Percentiles rank a stretch among this genome's conserved stretches.
phyloP scores from a whole-genome alignment of 2,113 vertebrate genomes.

The Carlito syrichta region DNA sequence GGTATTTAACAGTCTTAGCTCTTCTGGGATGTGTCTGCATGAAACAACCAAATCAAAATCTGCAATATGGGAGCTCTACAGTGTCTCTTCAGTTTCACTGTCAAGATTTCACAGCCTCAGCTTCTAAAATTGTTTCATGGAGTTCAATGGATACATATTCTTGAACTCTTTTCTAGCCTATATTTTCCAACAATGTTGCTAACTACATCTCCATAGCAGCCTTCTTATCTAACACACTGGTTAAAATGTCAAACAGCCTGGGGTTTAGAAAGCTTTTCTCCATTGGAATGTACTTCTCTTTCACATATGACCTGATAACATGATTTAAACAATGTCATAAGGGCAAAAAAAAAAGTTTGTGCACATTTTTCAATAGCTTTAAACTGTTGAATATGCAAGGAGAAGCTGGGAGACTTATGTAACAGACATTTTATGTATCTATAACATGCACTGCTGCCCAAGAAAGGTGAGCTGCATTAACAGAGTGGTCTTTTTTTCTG shows the following conservation, averaged over 20 bases:
- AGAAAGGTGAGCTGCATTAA: background rate
- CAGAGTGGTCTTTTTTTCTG: background rate
- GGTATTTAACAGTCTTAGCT: background rate
- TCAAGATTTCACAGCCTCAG: background rate
- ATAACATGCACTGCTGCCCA: background rate
- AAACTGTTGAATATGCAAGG: background rate
- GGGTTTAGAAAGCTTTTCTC: background rate
- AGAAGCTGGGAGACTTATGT: background rate
- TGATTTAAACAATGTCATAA: background rate
- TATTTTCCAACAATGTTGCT: background rate
- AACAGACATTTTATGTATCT: background rate
- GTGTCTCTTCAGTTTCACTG: background rate
- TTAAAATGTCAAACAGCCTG: conserved; percentile 15
- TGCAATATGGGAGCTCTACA: background rate
- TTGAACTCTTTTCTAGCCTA: background rate
- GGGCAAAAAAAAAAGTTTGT: background rate
- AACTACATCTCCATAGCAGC: background rate
- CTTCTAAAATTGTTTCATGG: conserved; percentile 11
- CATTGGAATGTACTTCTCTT: background rate
- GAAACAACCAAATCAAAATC: background rate
- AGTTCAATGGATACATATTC: background rate
- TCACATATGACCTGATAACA: background rate
- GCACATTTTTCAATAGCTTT: background rate
- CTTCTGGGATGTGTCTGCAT: background rate
- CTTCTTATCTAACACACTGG: background rate